A percentile compares a stretch with the other conserved stretches of the same genome.
Evolutionary conservation across 2,888 invertebrate genomes (phyloP).

Genomic region (Acrobasis repandana): DNA sequence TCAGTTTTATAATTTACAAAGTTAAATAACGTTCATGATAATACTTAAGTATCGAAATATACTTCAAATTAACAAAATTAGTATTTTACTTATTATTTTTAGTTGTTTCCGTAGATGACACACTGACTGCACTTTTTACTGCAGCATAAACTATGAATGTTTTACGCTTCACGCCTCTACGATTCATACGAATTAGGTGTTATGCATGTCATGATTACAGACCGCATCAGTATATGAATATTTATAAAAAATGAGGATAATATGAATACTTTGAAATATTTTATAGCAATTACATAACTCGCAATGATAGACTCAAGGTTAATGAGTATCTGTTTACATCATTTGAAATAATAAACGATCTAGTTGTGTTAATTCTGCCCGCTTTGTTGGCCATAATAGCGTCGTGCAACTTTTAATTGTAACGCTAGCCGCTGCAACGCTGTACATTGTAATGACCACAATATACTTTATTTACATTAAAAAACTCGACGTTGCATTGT

Average conservation of each 20-base stretch:
- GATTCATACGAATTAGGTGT: conserved; percentile 27
- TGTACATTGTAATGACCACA: conserved; percentile 14
- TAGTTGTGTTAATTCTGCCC: conserved; percentile 33
- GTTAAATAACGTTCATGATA: no score
- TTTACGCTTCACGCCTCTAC: conserved; percentile 24
- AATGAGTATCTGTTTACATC: conserved; percentile 37
- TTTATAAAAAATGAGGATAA: conserved; percentile 22
- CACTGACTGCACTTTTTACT: conserved; percentile 26
- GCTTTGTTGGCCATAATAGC: conserved; percentile 32
- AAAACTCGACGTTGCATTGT: conserved; percentile 14
- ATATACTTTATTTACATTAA: conserved; percentile 14
- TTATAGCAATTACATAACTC: conserved; percentile 25
- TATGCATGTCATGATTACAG: conserved; percentile 25
- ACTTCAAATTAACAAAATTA: no score
- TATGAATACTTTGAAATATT: conserved; percentile 11
- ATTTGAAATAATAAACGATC: conserved; percentile 35
- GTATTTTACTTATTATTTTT: no score
- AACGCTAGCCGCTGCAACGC: conserved; percentile 7
- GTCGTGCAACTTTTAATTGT: conserved; percentile 16
- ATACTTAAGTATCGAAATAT: no score
- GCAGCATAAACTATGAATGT: conserved; percentile 32
- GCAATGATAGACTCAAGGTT: conserved; percentile 33
- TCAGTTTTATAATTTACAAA: no score
- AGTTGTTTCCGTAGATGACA: background rate
- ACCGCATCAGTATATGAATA: conserved; percentile 27